A percentile compares a stretch with the other conserved stretches of the same genome.
Evolutionary conservation across 2,888 invertebrate genomes (phyloP).

Genomic region (Hypena proboscidalis): DNA sequence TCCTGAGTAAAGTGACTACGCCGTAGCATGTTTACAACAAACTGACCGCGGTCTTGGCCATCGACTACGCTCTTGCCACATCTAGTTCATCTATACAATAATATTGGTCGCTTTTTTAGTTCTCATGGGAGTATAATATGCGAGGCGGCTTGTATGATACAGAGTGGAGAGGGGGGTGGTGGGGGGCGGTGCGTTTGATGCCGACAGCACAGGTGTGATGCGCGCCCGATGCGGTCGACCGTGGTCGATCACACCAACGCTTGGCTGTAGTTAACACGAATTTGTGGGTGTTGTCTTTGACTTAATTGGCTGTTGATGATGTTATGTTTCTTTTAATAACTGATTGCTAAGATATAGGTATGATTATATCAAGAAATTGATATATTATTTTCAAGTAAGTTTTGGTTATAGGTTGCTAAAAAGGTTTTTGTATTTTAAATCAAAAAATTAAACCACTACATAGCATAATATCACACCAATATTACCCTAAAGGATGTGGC

Average conservation of each 20-base stretch:
- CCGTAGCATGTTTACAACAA: no score
- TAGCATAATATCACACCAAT: no score
- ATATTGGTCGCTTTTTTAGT: slow-evolving; percentile 56
- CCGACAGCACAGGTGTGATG: slow-evolving; percentile 77
- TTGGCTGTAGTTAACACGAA: slow-evolving; percentile 29
- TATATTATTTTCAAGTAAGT: no score
- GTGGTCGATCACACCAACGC: slow-evolving; percentile 28
- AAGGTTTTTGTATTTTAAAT: no score
- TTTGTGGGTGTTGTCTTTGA: not conserved
- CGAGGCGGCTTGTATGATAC: slow-evolving; percentile 74
- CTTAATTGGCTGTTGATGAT: not conserved
- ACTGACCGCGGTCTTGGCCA: not conserved
- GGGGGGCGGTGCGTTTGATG: slow-evolving; percentile 67
- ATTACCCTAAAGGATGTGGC: no score
- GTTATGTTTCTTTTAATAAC: not conserved
- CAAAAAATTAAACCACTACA: no score
- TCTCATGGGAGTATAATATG: slow-evolving; percentile 74
- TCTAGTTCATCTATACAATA: slow-evolving; percentile 51
- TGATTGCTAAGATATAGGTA: no score
- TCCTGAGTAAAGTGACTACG: no score
- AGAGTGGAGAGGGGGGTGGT: slow-evolving; percentile 39
- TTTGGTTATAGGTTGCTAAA: no score
- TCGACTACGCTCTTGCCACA: slow-evolving; percentile 33
- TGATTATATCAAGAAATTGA: no score
- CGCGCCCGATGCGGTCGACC: slow-evolving; percentile 51